phyloP scores from a whole-genome alignment of 2,797 vertebrate species.

The Epinephelus awoara region DNA sequence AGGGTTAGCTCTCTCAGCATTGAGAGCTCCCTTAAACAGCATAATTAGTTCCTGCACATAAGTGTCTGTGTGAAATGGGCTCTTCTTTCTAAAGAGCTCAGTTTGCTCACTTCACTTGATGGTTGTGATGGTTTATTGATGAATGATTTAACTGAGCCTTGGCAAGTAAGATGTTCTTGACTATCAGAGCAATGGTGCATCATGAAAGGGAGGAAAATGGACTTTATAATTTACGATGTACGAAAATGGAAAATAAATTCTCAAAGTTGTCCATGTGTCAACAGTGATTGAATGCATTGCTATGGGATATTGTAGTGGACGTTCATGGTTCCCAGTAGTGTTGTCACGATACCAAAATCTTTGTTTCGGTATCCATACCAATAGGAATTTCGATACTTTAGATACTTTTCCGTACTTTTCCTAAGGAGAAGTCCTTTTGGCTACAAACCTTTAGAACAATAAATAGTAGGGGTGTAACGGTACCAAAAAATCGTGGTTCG shows the following conservation, averaged over 20 bases:
- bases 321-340: background rate
- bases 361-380: too few relatives aligned
- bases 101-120: background rate
- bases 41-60: too few relatives aligned
- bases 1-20: background rate
- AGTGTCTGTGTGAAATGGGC: background rate
- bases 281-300: background rate
- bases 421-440: too few relatives aligned
- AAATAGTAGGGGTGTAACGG: too few relatives aligned
- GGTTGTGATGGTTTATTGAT: background rate
- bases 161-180: background rate
- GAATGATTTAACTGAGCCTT: background rate
- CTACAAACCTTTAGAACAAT: too few relatives aligned
- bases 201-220: too few relatives aligned
- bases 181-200: background rate
- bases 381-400: too few relatives aligned
- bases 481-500: too few relatives aligned
- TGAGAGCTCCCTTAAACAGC: too few relatives aligned
- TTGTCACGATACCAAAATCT: too few relatives aligned
- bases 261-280: background rate
- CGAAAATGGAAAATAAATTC: background rate
- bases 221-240: background rate
- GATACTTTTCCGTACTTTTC: too few relatives aligned
- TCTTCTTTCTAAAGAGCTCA: background rate
- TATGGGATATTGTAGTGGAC: background rate